Evolutionary conservation across 1,140 invertebrate species (phyloP).

Genomic region (Schlechtendalia chinensis): DNA sequence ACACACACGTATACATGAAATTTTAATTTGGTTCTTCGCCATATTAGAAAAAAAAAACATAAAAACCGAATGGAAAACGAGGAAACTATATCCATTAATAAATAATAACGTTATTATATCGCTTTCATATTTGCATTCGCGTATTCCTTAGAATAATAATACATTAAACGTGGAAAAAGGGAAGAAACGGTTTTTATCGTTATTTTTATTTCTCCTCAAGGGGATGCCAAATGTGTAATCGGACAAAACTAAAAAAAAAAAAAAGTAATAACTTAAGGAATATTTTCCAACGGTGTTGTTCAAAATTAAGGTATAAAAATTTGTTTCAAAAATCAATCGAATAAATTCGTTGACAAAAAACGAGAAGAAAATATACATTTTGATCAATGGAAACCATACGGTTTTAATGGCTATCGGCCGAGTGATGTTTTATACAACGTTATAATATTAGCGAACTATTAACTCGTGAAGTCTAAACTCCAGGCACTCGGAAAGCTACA

Average conservation of each 20-base stretch:
- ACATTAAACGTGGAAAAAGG: conserved; percentile 9
- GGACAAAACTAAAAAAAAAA: neutral
- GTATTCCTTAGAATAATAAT: conserved; percentile 25
- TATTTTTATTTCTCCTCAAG: conserved; percentile 32
- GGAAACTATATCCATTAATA: conserved; percentile 17
- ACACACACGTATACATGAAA: no score
- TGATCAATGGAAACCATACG: no score
- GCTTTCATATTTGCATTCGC: conserved; percentile 1
- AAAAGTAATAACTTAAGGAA: neutral
- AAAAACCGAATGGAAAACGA: conserved; percentile 7
- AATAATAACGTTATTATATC: conserved; percentile 31
- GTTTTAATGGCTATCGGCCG: no score
- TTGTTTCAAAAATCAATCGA: neutral
- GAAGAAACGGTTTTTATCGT: conserved; percentile 4
- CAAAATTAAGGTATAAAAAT: neutral
- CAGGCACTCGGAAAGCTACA: no score
- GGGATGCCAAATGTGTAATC: conserved; percentile 18
- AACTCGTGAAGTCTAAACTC: no score
- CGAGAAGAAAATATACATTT: neutral
- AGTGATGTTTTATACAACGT: no score
- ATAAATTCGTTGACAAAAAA: neutral
- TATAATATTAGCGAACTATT: no score
- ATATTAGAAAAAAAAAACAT: conserved; percentile 11
- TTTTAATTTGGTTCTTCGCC: neutral
- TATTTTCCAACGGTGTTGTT: conserved; percentile 10